phyloP scores from a whole-genome alignment of 2,113 vertebrate species.

The Elachura formosa region DNA sequence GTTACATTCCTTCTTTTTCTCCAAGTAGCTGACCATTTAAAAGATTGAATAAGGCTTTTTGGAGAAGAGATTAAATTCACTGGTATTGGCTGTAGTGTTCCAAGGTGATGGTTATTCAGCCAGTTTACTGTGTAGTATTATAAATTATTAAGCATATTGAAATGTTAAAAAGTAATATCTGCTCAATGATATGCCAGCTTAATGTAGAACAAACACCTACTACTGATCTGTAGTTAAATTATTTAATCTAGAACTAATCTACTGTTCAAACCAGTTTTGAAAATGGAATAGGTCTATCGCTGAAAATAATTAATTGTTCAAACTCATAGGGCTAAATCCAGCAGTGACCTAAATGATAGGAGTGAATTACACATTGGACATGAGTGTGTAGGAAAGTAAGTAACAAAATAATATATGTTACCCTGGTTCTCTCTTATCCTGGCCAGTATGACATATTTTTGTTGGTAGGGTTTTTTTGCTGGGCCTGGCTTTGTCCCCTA shows the following conservation, averaged over 20 bases:
- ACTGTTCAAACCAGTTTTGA: constrained; percentile 40
- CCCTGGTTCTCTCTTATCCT: neutral
- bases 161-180: constrained; percentile 66
- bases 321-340: constrained; percentile 41
- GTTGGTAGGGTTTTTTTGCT: neutral
- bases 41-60: constrained; percentile 22
- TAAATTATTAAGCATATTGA: constrained; percentile 70
- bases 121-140: constrained; percentile 59
- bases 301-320: constrained; percentile 62
- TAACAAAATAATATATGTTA: neutral
- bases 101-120: constrained; percentile 9
- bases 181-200: constrained; percentile 40
- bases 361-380: neutral
- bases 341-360: neutral
- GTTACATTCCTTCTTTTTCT: constrained; percentile 1
- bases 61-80: constrained; percentile 34
- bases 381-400: neutral
- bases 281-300: constrained; percentile 32
- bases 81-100: constrained; percentile 35
- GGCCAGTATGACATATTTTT: neutral
- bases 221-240: constrained; percentile 62
- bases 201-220: constrained; percentile 62
- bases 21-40: neutral
- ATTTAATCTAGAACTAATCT: constrained; percentile 68
- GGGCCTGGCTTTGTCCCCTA: neutral